Percentiles rank a stretch among this genome's conserved stretches.
Evolutionary conservation across 1,140 invertebrate genomes (phyloP).

Genomic region (Heliothis virescens): DNA sequence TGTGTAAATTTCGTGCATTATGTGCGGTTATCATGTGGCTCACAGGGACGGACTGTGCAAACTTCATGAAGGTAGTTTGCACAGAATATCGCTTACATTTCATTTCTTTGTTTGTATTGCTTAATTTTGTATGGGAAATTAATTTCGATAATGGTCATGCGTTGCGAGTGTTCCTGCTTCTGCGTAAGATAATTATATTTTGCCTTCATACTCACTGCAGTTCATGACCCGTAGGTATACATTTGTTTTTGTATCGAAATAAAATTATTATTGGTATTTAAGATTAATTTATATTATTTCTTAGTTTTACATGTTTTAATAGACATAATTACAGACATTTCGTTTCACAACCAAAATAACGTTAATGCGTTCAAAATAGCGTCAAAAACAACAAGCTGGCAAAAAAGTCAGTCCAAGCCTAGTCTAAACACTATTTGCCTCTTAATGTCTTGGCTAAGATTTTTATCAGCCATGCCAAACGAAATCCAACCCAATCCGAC

Average conservation of each 20-base stretch:
- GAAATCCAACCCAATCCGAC: conserved; percentile 10
- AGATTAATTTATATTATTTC: no score
- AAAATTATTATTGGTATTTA: no score
- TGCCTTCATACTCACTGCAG: not conserved
- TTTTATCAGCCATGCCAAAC: not conserved
- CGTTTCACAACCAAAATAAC: no score
- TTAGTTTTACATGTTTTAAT: no score
- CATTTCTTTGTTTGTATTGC: not conserved
- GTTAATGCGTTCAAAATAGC: no score
- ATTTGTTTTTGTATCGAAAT: no score
- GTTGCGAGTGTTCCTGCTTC: not conserved
- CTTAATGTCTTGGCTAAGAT: no score
- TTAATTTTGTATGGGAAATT: conserved; percentile 23
- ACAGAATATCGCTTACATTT: not conserved
- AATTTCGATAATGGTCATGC: not conserved
- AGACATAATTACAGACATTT: no score
- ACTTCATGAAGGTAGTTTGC: conserved; percentile 5
- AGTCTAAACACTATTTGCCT: no score
- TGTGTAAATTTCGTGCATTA: conserved; percentile 54
- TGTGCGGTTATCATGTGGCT: conserved; percentile 41
- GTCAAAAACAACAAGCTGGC: no score
- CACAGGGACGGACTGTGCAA: conserved; percentile 21
- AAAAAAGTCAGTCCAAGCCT: no score
- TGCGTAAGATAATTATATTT: not conserved
- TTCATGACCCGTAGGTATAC: no score